Evolutionary conservation across 2,797 vertebrate species (phyloP), one percentile per base, ranked within the genome.

Genomic region (Bufotes viridis): DNA sequence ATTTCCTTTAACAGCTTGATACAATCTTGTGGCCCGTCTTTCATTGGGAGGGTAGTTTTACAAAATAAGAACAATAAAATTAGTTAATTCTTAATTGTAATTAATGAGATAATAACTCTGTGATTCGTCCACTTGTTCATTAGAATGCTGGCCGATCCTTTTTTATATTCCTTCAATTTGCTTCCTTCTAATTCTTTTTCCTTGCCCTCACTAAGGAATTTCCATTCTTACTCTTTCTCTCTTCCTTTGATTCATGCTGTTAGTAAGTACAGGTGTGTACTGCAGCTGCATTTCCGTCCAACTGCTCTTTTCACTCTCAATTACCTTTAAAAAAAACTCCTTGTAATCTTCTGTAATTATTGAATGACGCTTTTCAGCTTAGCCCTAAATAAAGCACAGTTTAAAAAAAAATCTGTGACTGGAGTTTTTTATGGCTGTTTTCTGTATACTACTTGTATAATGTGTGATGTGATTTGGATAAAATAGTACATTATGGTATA

Each of bases 361-460:
- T 98, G 98, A 98, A 98, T 98, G 97, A 99, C 96, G 98, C 97
- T 97, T 99, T 97, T 97, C 97, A 97, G 98, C 97, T 99, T 99
- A 98, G 97, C 97, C 97, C 97, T 98, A 99, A 96, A 99, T 98
- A 99, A 99, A 99, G 97, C 98, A 99, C 97, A 99, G 97, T 98
- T 97, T 98, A 98, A 97, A 97, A 97, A 96, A 96, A 97, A 94
- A 90, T 8, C 60, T 61, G 90, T 91, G 11, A 5, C 12, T 53
- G 90, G 90, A 5, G 1, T 91, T 88, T 87, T 92, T 53, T 65
- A 3, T 53, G 24, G 34, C 17, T 49, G 12, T n/a, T 74, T 22
- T 13, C 24, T 51, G 22, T 10, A 7, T 81, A n/a, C 2, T 24
- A 11, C 15, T 2, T 15, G 29, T 34, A 9, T 29, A 3, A 14